Percentiles rank a stretch among this genome's conserved stretches.
Evolutionary conservation across 2,888 invertebrate species (phyloP).

Genomic region (Drosophila emarginata): DNA sequence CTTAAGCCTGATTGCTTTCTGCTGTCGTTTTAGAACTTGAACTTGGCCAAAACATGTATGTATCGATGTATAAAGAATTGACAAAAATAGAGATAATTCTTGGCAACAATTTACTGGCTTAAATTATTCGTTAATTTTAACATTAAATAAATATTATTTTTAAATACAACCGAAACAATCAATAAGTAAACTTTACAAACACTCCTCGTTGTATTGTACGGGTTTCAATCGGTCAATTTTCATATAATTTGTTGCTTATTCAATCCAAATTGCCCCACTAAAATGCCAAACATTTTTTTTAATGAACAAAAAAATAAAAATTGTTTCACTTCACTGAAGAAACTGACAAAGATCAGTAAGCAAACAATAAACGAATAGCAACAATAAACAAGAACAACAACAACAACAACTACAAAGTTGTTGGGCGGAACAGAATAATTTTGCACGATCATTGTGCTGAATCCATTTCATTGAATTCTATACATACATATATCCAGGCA

Average conservation of each 20-base stretch:
- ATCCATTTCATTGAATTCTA: conserved; percentile 34
- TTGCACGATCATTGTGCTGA: conserved; percentile 68
- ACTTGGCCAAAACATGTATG: neutral
- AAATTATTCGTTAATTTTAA: no score
- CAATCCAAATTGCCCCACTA: conserved; percentile 32
- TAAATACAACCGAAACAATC: no score
- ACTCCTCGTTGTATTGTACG: neutral
- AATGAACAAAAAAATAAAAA: conserved; percentile 39
- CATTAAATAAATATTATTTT: no score
- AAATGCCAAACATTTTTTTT: conserved; percentile 22
- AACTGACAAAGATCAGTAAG: conserved; percentile 22
- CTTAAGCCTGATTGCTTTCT: conserved; percentile 36
- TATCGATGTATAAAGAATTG: no score
- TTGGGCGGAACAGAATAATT: conserved; percentile 46
- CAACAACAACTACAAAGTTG: conserved; percentile 39
- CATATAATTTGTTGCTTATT: neutral
- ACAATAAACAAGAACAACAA: conserved; percentile 8
- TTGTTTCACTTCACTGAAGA: conserved; percentile 64
- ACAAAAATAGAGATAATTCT: no score
- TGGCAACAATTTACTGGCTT: no score
- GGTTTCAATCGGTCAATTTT: neutral
- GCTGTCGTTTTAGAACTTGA: conserved; percentile 47
- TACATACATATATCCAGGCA: neutral
- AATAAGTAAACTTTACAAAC: neutral
- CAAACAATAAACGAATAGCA: conserved; percentile 27